Evolutionary conservation across 2,113 vertebrate genomes (phyloP).

Genomic region (Agelaius phoeniceus): DNA sequence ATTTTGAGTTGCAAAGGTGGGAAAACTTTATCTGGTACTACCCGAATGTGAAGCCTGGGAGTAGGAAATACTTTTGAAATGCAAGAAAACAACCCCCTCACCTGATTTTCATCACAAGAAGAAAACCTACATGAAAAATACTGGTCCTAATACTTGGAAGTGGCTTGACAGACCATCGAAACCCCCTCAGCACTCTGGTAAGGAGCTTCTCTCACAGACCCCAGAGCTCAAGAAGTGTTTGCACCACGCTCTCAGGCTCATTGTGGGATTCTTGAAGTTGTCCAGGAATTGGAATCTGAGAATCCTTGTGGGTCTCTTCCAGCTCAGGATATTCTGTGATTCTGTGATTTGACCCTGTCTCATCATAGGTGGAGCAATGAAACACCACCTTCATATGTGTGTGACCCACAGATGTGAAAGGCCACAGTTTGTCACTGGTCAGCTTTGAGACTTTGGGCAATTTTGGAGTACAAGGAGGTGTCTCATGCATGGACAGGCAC

Average conservation of each 20-base stretch:
- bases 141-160: neutral
- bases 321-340: neutral
- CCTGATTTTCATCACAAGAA: neutral
- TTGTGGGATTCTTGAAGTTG: neutral
- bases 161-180: neutral
- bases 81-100: neutral
- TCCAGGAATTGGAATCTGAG: neutral
- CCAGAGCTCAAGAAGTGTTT: neutral
- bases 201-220: neutral
- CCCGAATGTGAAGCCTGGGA: rapidly evolving
- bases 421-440: neutral
- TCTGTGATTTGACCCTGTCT: neutral
- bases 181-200: neutral
- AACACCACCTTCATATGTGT: neutral
- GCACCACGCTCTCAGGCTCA: rapidly evolving
- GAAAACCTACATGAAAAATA: neutral
- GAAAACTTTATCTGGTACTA: neutral
- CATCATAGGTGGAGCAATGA: neutral
- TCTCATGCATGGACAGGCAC: rapidly evolving
- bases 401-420: neutral
- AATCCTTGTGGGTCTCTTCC: neutral
- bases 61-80: neutral
- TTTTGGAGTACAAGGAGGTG: neutral
- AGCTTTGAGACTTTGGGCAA: neutral
- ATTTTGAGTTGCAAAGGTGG: neutral